Percentiles rank a stretch among this genome's conserved stretches.
Conservation (phyloP, 2,888 invertebrate species). For the Carpatolechia fugitivella region DNA sequence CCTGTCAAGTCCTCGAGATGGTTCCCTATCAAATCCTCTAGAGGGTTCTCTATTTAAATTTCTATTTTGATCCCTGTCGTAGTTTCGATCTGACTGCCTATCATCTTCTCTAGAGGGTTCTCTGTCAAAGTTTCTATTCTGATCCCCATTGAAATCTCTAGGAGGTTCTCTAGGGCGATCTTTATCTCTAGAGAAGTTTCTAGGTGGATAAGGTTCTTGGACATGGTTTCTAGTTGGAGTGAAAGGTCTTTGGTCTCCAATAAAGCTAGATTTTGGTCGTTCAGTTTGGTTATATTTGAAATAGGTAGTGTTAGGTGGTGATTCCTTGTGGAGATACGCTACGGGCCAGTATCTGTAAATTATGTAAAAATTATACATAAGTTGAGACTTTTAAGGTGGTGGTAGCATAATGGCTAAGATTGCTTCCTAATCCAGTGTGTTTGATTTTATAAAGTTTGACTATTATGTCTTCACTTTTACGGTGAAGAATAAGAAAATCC, state of each 20-base stretch:
- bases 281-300: slow-evolving; percentile 63
- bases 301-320: slow-evolving; percentile 86
- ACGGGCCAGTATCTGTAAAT: slow-evolving; percentile 85
- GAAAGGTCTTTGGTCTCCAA: slow-evolving; percentile 20
- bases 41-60: background rate
- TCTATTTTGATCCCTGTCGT: background rate
- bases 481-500: no score
- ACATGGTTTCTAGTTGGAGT: background rate
- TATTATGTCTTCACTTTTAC: no score
- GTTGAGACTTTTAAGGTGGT: no score
- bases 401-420: background rate
- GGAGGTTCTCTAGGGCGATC: background rate
- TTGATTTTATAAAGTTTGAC: no score
- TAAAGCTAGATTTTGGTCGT: slow-evolving; percentile 28
- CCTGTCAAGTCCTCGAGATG: background rate
- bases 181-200: slow-evolving; percentile 2
- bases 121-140: background rate
- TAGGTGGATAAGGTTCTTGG: background rate
- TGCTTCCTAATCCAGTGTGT: no score
- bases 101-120: no score
- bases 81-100: background rate
- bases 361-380: background rate
- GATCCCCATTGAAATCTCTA: background rate
- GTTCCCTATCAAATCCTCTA: background rate
- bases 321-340: slow-evolving; percentile 88